phyloP scores from a whole-genome alignment of 2,797 vertebrate species.

The Girardinus metallicus region DNA sequence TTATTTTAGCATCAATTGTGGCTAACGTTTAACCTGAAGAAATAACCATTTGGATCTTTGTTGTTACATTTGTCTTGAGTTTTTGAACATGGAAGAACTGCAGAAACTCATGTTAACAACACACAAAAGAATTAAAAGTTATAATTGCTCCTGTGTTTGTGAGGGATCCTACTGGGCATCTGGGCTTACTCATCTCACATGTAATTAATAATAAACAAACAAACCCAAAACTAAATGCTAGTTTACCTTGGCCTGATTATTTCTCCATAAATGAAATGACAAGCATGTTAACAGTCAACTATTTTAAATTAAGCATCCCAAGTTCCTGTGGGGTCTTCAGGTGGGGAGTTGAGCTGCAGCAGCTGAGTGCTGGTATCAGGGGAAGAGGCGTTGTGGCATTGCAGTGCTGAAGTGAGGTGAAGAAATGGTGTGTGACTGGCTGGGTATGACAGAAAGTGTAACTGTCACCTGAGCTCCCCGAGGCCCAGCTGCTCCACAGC shows the following conservation, averaged over 20 bases:
- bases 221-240: slow-evolving; percentile 30
- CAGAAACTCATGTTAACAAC: not conserved
- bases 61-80: not conserved
- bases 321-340: slow-evolving; percentile 38
- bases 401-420: slow-evolving; percentile 55
- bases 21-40: not conserved
- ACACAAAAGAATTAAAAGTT: not conserved
- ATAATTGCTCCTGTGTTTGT: not conserved
- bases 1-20: not conserved
- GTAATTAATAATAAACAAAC: slow-evolving; percentile 48
- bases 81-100: not conserved
- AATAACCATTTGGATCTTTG: not conserved
- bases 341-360: slow-evolving; percentile 33
- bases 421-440: slow-evolving; percentile 74
- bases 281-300: slow-evolving; percentile 37
- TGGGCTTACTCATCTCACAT: slow-evolving; percentile 20
- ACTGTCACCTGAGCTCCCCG: slow-evolving; percentile 72
- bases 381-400: slow-evolving; percentile 26
- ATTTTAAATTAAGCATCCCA: slow-evolving; percentile 21
- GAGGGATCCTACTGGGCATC: not conserved
- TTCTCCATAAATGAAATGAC: slow-evolving; percentile 17
- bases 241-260: slow-evolving; percentile 22
- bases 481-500: slow-evolving; percentile 70
- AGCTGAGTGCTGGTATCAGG: slow-evolving; percentile 43
- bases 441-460: slow-evolving; percentile 73